phyloP scores from a whole-genome alignment of 2,113 vertebrate genomes.

The Oophaga pumilio region DNA sequence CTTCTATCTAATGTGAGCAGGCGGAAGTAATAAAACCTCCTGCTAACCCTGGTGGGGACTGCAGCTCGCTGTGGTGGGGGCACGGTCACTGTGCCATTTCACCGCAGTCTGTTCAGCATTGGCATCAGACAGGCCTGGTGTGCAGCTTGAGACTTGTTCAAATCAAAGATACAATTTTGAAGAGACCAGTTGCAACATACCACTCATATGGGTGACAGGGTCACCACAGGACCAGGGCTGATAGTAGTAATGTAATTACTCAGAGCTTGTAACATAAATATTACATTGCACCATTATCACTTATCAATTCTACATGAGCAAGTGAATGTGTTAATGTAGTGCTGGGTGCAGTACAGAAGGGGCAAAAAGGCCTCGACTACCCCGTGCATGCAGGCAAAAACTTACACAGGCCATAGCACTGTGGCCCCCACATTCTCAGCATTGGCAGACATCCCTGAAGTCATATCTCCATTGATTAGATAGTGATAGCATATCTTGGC shows the following conservation, averaged over 20 bases:
- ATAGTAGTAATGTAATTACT: neutral
- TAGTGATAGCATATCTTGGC: neutral
- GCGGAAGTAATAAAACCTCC: constrained; percentile 55
- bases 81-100: constrained; percentile 51
- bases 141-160: constrained; percentile 48
- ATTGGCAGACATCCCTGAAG: neutral
- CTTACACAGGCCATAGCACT: neutral
- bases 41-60: constrained; percentile 56
- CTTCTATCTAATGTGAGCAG: constrained; percentile 33
- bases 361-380: no score
- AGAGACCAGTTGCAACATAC: constrained; percentile 46
- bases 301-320: neutral
- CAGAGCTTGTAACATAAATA: neutral
- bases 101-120: constrained; percentile 52
- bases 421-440: neutral
- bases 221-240: constrained; percentile 5
- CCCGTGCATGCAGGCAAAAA: neutral
- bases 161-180: constrained; percentile 42
- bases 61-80: constrained; percentile 39
- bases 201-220: constrained; percentile 24
- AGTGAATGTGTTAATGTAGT: neutral
- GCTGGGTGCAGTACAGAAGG: neutral
- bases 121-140: constrained; percentile 50
- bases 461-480: neutral
- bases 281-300: neutral